Evolutionary conservation across 1,140 invertebrate genomes (phyloP).

Genomic region (Schlechtendalia chinensis): DNA sequence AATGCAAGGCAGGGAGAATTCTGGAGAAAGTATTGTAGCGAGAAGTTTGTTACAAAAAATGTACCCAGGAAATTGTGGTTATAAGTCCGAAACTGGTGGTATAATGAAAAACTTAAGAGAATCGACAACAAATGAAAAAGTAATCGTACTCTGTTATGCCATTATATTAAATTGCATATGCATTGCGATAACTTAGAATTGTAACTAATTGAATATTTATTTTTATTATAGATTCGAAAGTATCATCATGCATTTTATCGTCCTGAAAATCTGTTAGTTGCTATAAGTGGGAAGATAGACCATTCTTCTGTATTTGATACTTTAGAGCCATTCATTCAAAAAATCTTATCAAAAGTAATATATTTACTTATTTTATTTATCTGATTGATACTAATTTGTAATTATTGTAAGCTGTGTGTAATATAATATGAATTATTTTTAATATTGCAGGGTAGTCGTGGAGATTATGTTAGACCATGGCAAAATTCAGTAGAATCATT

Average conservation of each 20-base stretch:
- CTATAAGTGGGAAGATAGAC: slow-evolving; percentile 79
- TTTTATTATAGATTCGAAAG: slow-evolving; percentile 63
- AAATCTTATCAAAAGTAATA: slow-evolving; percentile 62
- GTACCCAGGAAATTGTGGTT: slow-evolving; percentile 79
- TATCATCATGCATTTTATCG: slow-evolving; percentile 87
- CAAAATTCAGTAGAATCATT: slow-evolving; percentile 68
- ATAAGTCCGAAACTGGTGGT: slow-evolving; percentile 81
- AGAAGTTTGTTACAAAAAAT: slow-evolving; percentile 66
- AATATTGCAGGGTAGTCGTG: slow-evolving; percentile 59
- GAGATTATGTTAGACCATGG: slow-evolving; percentile 72
- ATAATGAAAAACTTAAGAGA: slow-evolving; percentile 79
- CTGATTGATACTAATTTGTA: not conserved
- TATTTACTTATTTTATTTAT: not conserved
- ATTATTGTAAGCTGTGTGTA: not conserved
- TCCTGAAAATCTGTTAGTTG: slow-evolving; percentile 83
- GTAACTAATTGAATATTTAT: slow-evolving; percentile 26
- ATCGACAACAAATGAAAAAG: slow-evolving; percentile 78
- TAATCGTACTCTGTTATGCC: slow-evolving; percentile 55
- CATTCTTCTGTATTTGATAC: slow-evolving; percentile 73
- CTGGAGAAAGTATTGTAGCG: slow-evolving; percentile 66
- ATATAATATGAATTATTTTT: slow-evolving; percentile 38
- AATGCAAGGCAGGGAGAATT: slow-evolving; percentile 84
- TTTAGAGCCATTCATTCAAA: slow-evolving; percentile 72
- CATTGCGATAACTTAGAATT: not conserved
- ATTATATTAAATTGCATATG: not conserved